These are phyloP conservation scores for Pipistrellus pygmaeus DNA, from an alignment of 2,797 vertebrate species.

Conservation along the genomic window DNA sequence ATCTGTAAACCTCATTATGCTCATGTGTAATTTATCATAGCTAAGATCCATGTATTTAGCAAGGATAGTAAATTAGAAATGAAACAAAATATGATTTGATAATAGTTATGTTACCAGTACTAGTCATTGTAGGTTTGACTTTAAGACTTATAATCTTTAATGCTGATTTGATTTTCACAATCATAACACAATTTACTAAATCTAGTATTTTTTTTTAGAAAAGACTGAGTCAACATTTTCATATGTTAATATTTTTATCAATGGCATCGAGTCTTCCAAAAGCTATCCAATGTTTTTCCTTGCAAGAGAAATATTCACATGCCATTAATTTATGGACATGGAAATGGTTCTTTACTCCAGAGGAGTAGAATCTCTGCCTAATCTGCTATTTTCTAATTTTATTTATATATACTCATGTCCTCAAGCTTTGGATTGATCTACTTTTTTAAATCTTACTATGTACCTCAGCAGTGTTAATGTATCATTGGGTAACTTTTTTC, in stretches of 20 bases:
- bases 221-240: not conserved
- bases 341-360: not conserved
- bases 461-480: not conserved
- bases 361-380: not conserved
- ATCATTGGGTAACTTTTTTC: not conserved
- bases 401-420: not conserved
- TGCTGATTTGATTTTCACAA: conserved; percentile 8
- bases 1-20: not conserved
- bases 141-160: conserved; percentile 1
- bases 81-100: conserved; percentile 17
- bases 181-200: not conserved
- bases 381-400: not conserved
- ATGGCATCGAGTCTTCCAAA: not conserved
- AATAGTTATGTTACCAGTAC: not conserved
- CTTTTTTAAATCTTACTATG: conserved; percentile 22
- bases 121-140: not conserved
- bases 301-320: conserved; percentile 8
- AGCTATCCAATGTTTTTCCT: not conserved
- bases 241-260: not conserved
- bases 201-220: not conserved
- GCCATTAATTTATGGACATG: not conserved
- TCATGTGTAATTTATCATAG: not conserved
- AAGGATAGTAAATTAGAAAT: not conserved
- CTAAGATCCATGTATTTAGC: not conserved
- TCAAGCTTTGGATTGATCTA: not conserved